A percentile compares a stretch with the other conserved stretches of the same genome.
Evolutionary conservation across 2,113 vertebrate species (phyloP).

Genomic region (Chionodraco myersi): DNA sequence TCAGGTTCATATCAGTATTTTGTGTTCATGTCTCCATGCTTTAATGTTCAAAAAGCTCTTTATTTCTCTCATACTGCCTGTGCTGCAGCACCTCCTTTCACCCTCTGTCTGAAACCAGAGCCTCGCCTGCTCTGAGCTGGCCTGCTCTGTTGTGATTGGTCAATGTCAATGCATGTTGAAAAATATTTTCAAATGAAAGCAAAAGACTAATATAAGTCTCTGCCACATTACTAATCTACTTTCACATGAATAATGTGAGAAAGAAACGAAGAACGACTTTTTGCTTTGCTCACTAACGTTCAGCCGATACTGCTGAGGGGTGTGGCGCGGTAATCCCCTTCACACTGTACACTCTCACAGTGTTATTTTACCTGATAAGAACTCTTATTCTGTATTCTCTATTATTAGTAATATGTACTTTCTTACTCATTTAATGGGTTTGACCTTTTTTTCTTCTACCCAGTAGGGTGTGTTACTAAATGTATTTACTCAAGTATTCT

Average conservation of each 20-base stretch:
- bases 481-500: no score
- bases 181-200: background rate
- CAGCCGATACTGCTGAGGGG: background rate
- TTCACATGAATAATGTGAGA: background rate
- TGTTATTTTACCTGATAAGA: background rate
- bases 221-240: background rate
- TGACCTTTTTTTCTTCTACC: background rate
- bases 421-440: no score
- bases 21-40: no score
- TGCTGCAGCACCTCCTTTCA: no score
- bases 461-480: no score
- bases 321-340: conserved; percentile 4
- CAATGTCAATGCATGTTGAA: background rate
- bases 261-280: background rate
- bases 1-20: no score
- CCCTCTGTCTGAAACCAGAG: no score
- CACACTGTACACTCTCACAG: background rate
- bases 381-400: background rate
- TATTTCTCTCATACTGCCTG: no score
- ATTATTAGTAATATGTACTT: background rate
- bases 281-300: background rate
- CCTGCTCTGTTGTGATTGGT: no score
- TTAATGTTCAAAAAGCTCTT: no score
- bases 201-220: background rate
- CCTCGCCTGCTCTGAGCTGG: no score